Percentiles rank a stretch among this genome's conserved stretches.
Evolutionary conservation across 2,113 vertebrate species (phyloP).

Genomic region (Pyrgilauda ruficollis): DNA sequence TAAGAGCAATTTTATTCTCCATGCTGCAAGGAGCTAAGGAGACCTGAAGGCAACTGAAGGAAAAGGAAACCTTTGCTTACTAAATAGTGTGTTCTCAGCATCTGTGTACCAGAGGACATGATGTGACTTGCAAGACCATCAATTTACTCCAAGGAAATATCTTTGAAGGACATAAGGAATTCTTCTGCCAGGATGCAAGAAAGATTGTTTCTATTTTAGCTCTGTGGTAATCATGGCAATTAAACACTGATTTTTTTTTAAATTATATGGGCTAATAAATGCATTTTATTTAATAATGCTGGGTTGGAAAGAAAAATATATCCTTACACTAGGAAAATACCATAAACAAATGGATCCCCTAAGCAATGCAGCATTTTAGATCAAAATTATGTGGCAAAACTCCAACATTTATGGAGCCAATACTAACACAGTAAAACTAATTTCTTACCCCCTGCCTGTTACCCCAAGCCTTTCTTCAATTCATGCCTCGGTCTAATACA

Average conservation of each 20-base stretch:
- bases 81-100: background rate
- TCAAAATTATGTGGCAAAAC: constrained; percentile 3
- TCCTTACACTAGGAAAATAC: background rate
- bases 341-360: background rate
- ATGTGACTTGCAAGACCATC: background rate
- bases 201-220: constrained; percentile 19
- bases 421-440: background rate
- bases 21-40: background rate
- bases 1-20: background rate
- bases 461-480: background rate
- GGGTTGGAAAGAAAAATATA: background rate
- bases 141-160: background rate
- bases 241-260: background rate
- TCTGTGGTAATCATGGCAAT: background rate
- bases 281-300: background rate
- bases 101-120: background rate
- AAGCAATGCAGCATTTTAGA: background rate
- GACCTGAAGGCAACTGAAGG: background rate
- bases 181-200: background rate
- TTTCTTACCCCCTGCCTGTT: constrained; percentile 2
- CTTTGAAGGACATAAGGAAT: constrained; percentile 4
- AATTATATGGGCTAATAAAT: background rate
- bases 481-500: background rate
- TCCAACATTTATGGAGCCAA: background rate
- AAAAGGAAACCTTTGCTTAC: background rate